Conservation (phyloP, 2,888 invertebrate species). For the Drosophila tanythrix region DNA sequence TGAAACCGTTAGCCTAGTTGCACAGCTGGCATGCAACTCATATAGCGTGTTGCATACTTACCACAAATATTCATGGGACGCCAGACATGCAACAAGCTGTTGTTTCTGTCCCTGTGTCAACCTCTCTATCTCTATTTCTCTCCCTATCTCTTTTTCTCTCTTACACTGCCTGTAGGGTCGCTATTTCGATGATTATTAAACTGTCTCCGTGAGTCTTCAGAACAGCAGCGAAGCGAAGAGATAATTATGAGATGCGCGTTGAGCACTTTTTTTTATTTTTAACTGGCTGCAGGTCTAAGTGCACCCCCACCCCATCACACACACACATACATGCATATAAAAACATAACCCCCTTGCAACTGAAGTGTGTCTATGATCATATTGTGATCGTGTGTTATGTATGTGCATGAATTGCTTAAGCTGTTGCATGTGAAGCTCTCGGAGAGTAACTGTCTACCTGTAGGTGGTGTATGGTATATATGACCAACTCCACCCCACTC, state of each 20-base stretch:
- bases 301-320: not conserved
- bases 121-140: not conserved
- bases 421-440: not conserved
- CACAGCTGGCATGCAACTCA: conserved; percentile 44
- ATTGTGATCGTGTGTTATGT: not conserved
- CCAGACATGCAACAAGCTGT: conserved; percentile 55
- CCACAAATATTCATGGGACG: conserved; percentile 31
- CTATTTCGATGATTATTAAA: conserved; percentile 69
- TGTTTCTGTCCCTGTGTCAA: conserved; percentile 16
- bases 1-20: conserved; percentile 7
- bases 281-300: conserved; percentile 2
- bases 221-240: conserved; percentile 74
- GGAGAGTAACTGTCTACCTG: not conserved
- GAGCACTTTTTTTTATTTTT: conserved; percentile 45
- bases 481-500: not conserved
- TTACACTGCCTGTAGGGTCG: not conserved
- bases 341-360: not conserved
- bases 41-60: conserved; percentile 51
- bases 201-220: conserved; percentile 74
- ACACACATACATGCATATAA: not conserved
- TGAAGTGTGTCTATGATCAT: not conserved
- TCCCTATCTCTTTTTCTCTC: not conserved
- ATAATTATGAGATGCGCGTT: conserved; percentile 79
- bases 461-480: not conserved
- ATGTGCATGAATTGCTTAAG: not conserved